phyloP scores from a whole-genome alignment of 2,113 vertebrate genomes.

The Hylia prasina region DNA sequence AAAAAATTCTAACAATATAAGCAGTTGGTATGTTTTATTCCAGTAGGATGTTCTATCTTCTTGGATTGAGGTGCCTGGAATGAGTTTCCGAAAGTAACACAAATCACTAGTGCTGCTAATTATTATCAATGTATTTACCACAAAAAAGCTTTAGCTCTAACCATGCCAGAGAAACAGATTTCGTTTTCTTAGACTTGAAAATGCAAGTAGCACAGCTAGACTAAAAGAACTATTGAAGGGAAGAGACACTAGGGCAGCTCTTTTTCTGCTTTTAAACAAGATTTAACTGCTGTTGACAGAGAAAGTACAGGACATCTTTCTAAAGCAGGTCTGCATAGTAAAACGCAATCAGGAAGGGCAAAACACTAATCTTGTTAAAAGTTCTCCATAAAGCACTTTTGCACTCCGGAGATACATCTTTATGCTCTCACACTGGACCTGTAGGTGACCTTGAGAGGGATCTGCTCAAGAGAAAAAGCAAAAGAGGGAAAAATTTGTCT shows the following conservation, averaged over 20 bases:
- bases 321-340: not conserved
- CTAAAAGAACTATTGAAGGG: not conserved
- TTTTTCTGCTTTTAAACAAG: slow-evolving; percentile 5
- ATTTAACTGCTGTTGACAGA: slow-evolving; percentile 5
- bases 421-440: not conserved
- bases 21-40: not conserved
- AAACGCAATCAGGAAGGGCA: not conserved
- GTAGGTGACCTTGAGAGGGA: not conserved
- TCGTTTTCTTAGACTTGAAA: slow-evolving; percentile 8
- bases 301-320: not conserved
- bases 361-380: not conserved
- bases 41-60: not conserved
- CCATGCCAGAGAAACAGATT: not conserved
- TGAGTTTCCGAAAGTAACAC: not conserved
- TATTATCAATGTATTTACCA: not conserved
- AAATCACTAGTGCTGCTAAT: not conserved
- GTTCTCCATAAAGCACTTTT: not conserved
- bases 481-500: not conserved
- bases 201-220: not conserved
- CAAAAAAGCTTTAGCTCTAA: not conserved
- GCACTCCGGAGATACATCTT: not conserved
- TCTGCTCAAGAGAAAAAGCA: not conserved
- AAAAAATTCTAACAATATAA: not conserved
- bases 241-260: not conserved
- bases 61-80: not conserved